phyloP scores from a whole-genome alignment of 2,888 invertebrate species.

The Halictus quadricinctus region DNA sequence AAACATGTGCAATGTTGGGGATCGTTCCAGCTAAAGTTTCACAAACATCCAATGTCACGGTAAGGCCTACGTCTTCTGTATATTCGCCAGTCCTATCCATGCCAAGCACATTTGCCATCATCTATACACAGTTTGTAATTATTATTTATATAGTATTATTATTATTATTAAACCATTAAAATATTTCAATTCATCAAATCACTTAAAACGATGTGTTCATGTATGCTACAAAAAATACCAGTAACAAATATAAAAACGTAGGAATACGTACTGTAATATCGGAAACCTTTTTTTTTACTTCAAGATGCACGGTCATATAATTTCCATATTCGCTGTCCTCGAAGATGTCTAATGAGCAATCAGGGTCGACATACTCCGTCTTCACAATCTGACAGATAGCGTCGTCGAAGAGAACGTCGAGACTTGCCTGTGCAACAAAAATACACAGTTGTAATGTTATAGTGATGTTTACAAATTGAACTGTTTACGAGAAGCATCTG shows the following conservation, averaged over 20 bases:
- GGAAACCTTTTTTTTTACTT: neutral
- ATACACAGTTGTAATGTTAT: neutral
- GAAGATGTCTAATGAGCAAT: neutral
- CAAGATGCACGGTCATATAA: neutral
- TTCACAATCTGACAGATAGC: neutral
- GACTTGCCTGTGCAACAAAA: neutral
- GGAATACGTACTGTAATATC: neutral
- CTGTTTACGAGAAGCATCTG: too few species aligned
- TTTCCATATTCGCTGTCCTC: constrained; percentile 22
- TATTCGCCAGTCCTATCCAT: constrained; percentile 19
- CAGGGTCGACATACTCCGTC: constrained; percentile 3
- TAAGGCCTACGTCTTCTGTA: neutral
- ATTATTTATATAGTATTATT: neutral
- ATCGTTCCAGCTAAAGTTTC: neutral
- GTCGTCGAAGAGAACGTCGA: constrained; percentile 18
- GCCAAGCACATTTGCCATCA: neutral
- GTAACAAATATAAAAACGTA: neutral
- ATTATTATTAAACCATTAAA: neutral
- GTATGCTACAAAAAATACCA: neutral
- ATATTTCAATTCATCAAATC: too few species aligned
- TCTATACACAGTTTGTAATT: neutral
- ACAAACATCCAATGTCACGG: neutral
- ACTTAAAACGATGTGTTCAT: neutral
- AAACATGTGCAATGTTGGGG: neutral
- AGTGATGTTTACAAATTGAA: too few species aligned